Evolutionary conservation across 2,113 vertebrate species (phyloP).

Genomic region (Mormyrus lacerda): DNA sequence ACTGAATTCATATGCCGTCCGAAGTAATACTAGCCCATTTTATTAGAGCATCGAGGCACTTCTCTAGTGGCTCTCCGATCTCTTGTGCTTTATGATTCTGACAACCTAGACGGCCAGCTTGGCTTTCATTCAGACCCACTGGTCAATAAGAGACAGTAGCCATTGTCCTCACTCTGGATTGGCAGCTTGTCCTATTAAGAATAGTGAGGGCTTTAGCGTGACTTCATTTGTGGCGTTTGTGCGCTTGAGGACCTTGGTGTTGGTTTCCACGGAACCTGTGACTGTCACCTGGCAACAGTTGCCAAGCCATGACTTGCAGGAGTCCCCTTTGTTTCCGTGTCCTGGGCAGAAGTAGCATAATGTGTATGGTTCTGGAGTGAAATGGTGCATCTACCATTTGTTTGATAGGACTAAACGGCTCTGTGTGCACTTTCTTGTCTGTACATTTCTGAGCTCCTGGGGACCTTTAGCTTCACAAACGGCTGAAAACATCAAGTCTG

Average conservation of each 20-base stretch:
- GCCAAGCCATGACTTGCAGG: constrained; percentile 1
- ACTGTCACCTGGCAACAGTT: constrained; percentile 40
- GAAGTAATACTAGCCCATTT: neutral
- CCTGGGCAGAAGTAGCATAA: neutral
- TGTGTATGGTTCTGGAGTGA: neutral
- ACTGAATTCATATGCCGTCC: neutral
- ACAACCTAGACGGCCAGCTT: neutral
- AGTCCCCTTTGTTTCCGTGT: neutral
- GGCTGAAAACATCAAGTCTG: neutral
- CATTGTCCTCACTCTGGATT: neutral
- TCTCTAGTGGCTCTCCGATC: neutral
- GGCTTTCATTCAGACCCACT: neutral
- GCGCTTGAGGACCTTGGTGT: constrained; percentile 19
- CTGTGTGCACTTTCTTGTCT: neutral
- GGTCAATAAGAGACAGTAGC: neutral
- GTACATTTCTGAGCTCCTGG: neutral
- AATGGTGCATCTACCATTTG: constrained; percentile 9
- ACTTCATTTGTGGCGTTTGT: neutral
- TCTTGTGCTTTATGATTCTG: neutral
- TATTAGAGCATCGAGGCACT: neutral
- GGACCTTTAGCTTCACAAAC: neutral
- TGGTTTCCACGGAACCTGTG: neutral
- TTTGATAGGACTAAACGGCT: neutral
- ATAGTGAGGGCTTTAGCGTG: neutral
- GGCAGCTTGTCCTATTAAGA: neutral